A percentile compares a stretch with the other conserved stretches of the same genome.
These are phyloP conservation scores for Cephalopachus bancanus DNA, from an alignment of 2,797 vertebrate species.

Conservation along the genomic window DNA sequence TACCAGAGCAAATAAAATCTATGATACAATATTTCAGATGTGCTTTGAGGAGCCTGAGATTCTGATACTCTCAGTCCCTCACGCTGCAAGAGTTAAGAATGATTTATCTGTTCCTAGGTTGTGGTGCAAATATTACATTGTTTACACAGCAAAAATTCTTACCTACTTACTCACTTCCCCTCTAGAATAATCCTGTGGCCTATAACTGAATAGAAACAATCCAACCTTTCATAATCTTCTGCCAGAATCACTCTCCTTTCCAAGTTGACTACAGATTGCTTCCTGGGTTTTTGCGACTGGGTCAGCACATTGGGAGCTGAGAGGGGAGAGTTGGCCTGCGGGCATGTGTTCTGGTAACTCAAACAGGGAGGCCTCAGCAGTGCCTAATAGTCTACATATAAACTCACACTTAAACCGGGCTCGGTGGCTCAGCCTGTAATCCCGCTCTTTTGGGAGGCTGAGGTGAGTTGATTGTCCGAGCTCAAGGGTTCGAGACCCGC, in stretches of 20 bases:
- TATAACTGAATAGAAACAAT: background rate
- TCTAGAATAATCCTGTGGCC: background rate
- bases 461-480: too few species aligned
- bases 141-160: background rate
- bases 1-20: background rate
- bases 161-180: background rate
- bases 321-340: background rate
- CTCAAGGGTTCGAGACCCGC: too few species aligned
- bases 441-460: too few species aligned
- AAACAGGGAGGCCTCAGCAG: background rate
- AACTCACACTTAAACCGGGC: background rate
- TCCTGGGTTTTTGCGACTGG: background rate
- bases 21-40: background rate
- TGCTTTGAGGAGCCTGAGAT: background rate
- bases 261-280: background rate
- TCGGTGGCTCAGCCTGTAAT: too few species aligned
- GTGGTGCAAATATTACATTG: background rate
- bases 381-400: background rate
- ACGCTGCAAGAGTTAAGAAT: background rate
- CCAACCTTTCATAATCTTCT: background rate
- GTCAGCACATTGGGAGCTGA: rapidly evolving
- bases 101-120: background rate
- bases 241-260: background rate
- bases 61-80: background rate
- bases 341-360: background rate